Evolutionary conservation across 1,140 invertebrate genomes (phyloP), one percentile per base, ranked within the genome.

Genomic region (Caerostris extrusa): DNA sequence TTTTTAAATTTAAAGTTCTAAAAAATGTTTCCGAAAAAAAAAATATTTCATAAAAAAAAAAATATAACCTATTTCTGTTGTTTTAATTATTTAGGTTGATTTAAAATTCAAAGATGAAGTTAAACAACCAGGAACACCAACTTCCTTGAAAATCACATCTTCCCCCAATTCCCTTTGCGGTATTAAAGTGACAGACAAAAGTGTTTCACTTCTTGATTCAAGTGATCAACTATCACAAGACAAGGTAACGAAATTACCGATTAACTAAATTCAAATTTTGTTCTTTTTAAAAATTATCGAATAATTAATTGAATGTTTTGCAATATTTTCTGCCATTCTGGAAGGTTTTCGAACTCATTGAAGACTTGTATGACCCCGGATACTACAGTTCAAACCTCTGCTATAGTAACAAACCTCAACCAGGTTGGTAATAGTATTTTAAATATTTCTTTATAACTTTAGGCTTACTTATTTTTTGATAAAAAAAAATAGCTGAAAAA

Each of bases 141-240:
- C 96, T 4, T 95, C 95, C 7, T 95, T 97, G 7, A 95, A 96
- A 19, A 94, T 97, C 0, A 96, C 96, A 92, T 96, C 97, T 3
- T 95, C 96, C 0, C 96, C 97, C 0, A 96, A 96, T 58, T 97
- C 97, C 0, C 94, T 97, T 0, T 97, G 97, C 95, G 96, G 96
- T 56, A 95, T 97, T 14, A 97, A 97, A 1, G 96, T 96, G 0
- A 96, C 97, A 0, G 97, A 97, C 95, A 97, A 97, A 94, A 97
- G 97, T 77, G 96, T 97, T 0, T 96, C 96, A 82, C 96, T 97
- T 87, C 95, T 97, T 60, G 96, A 95, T 5, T 95, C 95, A 56
- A 94, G 95, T 57, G 93, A 92, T 96, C 8, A 95, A 8, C 57
- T 94, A 4, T 90, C 93, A 0, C 67, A 58, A 67, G 90, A 94